Evolutionary conservation across 2,797 vertebrate species (phyloP).

Genomic region (Sylvilagus floridanus): DNA sequence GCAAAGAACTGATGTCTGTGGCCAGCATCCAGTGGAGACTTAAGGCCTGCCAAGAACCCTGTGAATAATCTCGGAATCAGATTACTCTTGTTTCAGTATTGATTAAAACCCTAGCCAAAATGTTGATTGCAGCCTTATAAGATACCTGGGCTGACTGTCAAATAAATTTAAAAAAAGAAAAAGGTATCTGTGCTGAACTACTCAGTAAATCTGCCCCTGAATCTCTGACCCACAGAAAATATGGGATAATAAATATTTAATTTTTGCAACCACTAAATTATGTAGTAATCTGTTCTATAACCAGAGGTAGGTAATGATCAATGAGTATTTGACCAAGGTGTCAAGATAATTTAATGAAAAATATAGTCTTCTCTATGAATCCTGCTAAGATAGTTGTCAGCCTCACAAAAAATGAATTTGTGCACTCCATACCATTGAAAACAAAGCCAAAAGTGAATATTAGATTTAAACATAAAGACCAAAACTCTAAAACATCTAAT

Average conservation of each 20-base stretch:
- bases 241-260: neutral
- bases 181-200: neutral
- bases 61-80: neutral
- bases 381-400: neutral
- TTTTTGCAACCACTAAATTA: neutral
- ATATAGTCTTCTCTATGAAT: neutral
- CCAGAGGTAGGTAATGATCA: neutral
- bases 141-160: neutral
- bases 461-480: conserved; percentile 1
- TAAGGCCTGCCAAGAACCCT: neutral
- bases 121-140: neutral
- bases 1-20: neutral
- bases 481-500: neutral
- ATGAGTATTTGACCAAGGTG: neutral
- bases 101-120: neutral
- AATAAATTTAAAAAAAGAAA: too few species aligned
- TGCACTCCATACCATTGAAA: neutral
- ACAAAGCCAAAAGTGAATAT: conserved; percentile 30
- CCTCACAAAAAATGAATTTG: neutral
- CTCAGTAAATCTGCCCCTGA: neutral
- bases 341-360: neutral
- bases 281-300: neutral
- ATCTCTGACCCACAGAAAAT: neutral
- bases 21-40: neutral
- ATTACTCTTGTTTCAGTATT: neutral